Evolutionary conservation across 1,140 invertebrate genomes (phyloP), one percentile per base, ranked within the genome.

Genomic region (Caenorhabditis inopinata): DNA sequence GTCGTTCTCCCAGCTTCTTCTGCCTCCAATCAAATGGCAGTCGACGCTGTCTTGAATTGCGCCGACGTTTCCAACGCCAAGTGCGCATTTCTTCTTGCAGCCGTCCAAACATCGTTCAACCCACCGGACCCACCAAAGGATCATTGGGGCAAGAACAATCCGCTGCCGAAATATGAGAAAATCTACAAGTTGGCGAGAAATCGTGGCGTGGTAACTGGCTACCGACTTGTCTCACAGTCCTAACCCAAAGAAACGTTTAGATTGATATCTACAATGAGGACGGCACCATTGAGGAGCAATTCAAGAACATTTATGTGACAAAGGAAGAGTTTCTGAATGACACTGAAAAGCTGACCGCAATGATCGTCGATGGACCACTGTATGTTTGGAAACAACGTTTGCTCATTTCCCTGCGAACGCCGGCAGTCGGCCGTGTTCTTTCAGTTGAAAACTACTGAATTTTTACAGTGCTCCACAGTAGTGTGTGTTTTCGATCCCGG

Each of bases 341-440:
- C 79, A 85, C 87, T 23, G 79, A 87, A 18, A 78, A 79, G 46
- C 68, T 87, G 29, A 83, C 85, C 16, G 45, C 35, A 11, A 87
- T 87, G 86, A 87, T 88, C 73, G 81, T 86, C 4, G 86, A 87
- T 78, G 86, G 86, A 35, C 86, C 86, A 25, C 48, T 87, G 85
- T 87, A 73, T 81, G 78, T 81, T 48, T 79, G 1, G 1, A 51
- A n/a, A n/a, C n/a, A n/a, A n/a, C n/a, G n/a, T n/a, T n/a, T n/a
- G n/a, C n/a, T n/a, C n/a, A n/a, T n/a, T n/a, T n/a, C n/a, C n/a
- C n/a, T n/a, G n/a, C n/a, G n/a, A n/a, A n/a, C n/a, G n/a, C n/a
- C n/a, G n/a, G n/a, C n/a, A n/a, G n/a, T n/a, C n/a, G n/a, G n/a
- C n/a, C n/a, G n/a, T n/a, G n/a, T n/a, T n/a, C n/a, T n/a, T n/a